phyloP scores from a whole-genome alignment of 1,140 invertebrate genomes.

The Bombus terrestris region DNA sequence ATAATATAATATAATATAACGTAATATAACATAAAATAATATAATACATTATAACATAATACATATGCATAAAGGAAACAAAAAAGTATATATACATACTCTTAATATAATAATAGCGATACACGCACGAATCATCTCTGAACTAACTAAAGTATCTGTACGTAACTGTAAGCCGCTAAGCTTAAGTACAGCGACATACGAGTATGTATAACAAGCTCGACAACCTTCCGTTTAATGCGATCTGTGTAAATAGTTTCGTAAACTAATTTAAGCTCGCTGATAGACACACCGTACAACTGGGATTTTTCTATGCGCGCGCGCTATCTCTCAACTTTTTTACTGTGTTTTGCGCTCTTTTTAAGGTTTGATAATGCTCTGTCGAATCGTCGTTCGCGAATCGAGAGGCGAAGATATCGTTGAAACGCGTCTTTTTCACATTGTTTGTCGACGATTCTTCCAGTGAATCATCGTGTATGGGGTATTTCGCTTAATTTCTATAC shows the following conservation, averaged over 20 bases:
- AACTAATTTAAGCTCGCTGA: slow-evolving; percentile 38
- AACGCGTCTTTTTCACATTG: not conserved
- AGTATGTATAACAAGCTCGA: slow-evolving; percentile 18
- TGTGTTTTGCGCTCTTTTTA: not conserved
- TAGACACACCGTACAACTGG: not conserved
- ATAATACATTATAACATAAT: slow-evolving; percentile 5
- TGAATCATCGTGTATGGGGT: not conserved
- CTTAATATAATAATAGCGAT: slow-evolving; percentile 26
- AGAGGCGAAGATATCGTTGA: not conserved
- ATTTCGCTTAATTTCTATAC: not conserved
- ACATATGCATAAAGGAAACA: not conserved
- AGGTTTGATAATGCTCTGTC: not conserved
- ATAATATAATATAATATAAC: not conserved
- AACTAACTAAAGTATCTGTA: slow-evolving; percentile 43
- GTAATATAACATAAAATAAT: not conserved
- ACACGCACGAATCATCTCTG: slow-evolving; percentile 36
- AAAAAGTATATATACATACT: slow-evolving; percentile 13
- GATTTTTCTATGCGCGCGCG: slow-evolving; percentile 31
- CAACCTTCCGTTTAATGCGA: slow-evolving; percentile 40
- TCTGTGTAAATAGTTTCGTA: slow-evolving; percentile 35
- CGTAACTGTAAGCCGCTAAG: slow-evolving; percentile 29
- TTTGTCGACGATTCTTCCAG: not conserved
- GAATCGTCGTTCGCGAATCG: not conserved
- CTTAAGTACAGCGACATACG: slow-evolving; percentile 24
- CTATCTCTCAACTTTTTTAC: slow-evolving; percentile 15